Base-by-base conservation (phyloP, 2,888 invertebrate species). In the Pandemis cinnamomeana region DNA sequence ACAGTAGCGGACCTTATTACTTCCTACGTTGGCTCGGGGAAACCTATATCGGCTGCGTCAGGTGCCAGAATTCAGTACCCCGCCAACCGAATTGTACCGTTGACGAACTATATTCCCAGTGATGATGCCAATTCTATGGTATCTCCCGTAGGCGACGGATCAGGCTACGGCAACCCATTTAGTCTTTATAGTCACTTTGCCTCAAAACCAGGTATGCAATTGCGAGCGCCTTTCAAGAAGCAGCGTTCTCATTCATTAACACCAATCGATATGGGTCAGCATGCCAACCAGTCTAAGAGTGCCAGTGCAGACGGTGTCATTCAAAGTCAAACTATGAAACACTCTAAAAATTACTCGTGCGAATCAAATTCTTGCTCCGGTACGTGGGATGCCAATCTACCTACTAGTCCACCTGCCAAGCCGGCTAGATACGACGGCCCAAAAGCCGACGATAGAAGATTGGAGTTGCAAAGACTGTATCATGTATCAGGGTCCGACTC, bases 1-100 rank as follows among this genome's bases (percentile, higher is more conserved):
- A 98, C 98, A 2, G 98, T 99, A 27, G 97, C 98, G 0, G 98
- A 98, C 89, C 95, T 99, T 72, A 98, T 99, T 77, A 98, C 98
- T 7, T 98, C 97, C 79, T 99, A 99, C 87, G 98, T 99, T 41
- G 98, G 98, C 1, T 98, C 98, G 63, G 97, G 97, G 20, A 97
- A 98, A 84, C 96, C 98, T 0, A 97, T 99, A 84, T 98, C 99
- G 1, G 96, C 96, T 7, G 97, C 97, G 0, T 98, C 98, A 1
- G 98, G 98, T 0, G 98, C 98, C 0, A 95, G 97, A 70, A 98
- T 99, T 75, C 96, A 97, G 80, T 96, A 95, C 77, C 99, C 99
- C 0, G 96, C 97, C 78, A 98, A 98, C 82, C 95, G 98, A 75
- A 95, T 96, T 83, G 96, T 96, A 80, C 98, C 98, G 0, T 88